Base-by-base conservation (phyloP, 2,888 invertebrate species). In the Lasioglossum calceatum region DNA sequence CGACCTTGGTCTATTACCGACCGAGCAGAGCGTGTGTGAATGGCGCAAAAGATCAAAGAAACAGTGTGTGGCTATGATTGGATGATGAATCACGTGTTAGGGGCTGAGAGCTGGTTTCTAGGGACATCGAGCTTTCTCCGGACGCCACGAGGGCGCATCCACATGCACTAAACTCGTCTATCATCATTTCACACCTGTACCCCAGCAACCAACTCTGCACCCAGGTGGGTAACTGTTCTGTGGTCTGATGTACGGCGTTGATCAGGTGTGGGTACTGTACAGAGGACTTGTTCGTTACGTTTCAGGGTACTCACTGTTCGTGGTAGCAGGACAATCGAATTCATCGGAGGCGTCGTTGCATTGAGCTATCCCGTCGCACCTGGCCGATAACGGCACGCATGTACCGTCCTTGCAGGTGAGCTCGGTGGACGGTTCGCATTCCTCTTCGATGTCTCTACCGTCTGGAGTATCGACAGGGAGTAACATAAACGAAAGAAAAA, bases 341-440 rank as follows among this genome's bases (percentile, higher is more conserved):
- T 97, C 97, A 92, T 97, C 97, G 27, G 96, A 95, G 67, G 95
- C 95, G 90, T 96, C 96, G 0, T 93, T 81, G 93, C 97, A 97
- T 91, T 97, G 97, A 0, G 39, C 36, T 0, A 88, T 36, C 4
- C 96, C 95, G 92, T 98, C 96, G 93, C 98, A 98, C 16, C 96
- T 95, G 14, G 95, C 95, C 5, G 91, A 92, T 12, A 92, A 90
- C 5, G 96, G 95, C 44, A 98, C 96, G 94, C 98, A 98, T 78
- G 87, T 81, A 3, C 96, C 96, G 80, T 95, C 95, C 87, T 96
- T 96, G 91, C 97, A 97, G 1, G 93, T 94, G 83, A 96, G 92
- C 87, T 96, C 95, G 8, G 91, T 92, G 50, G 91, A 84, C 39
- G 84, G 88, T 73, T 94, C 92, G 84, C 94, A 94, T 81, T 93